Evolutionary conservation across 2,797 vertebrate species (phyloP), one percentile per base, ranked within the genome.

Genomic region (Ceyx erithaca): DNA sequence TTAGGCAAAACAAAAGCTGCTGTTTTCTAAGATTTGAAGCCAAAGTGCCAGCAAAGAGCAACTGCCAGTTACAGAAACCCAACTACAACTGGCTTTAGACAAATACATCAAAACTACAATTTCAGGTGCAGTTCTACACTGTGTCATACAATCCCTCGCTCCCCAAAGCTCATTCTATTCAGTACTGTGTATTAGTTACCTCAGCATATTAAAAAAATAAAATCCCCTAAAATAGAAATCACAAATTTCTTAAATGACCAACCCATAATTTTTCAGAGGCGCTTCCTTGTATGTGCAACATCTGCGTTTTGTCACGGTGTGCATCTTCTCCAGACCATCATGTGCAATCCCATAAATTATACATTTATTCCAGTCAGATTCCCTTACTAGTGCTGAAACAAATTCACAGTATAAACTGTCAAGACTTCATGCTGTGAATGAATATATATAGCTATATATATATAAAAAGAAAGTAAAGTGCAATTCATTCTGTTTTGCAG

Each of bases 371-470:
- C 83, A 96, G 93, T 92, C 73, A 62, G 57, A 88, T 80, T 92
- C 81, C 77, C 89, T 92, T 83, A 75, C 46, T 85, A 80, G 70
- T 49, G 72, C 72, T 69, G 62, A 94, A 81, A 92, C 35, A 92
- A 91, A 85, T 91, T 96, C 93, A 96, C 95, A 96, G 87, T 91
- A 92, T 88, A 80, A 93, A 51, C 89, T 92, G 54, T 66, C 76
- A 77, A 67, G 57, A 58, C 46, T 54, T 57, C 88, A 78, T 89
- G 84, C 86, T 76, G 79, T 82, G 62, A 93, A 87, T 62, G 31
- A 61, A 52, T 64, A 49, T 71, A 58, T 75, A 23, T 30, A 54
- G 28, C 28, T 33, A 76, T 40, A 41, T 40, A 41, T 30, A 90
- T 63, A 40, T 14, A 40, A 40, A 40, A 84, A 89, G 72, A 82